These are phyloP conservation scores for Spongilla lacustris DNA, from an alignment of 37 sponge, comb jelly and placozoan species.

Conservation along the genomic window DNA sequence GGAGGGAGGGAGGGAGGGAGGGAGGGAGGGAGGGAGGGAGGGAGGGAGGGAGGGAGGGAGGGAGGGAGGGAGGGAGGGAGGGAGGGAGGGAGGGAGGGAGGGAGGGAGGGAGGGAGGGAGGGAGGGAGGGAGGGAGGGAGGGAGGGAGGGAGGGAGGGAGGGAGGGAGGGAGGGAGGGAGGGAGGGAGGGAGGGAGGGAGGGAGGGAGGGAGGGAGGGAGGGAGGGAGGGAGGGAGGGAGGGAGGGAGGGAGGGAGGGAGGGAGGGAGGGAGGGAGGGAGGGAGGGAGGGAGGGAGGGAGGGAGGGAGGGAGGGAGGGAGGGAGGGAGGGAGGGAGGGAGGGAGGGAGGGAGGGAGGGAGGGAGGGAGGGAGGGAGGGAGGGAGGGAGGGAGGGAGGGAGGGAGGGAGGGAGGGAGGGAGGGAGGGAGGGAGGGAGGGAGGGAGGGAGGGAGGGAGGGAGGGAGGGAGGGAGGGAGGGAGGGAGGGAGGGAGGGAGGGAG, in stretches of 20 bases:
- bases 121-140: background rate
- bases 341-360: background rate
- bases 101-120: background rate
- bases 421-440: background rate
- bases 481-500: background rate
- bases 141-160: background rate
- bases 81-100: background rate
- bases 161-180: background rate
- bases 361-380: background rate
- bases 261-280: background rate
- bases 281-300: background rate
- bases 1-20: background rate
- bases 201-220: background rate
- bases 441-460: background rate
- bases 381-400: background rate
- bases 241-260: background rate
- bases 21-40: background rate
- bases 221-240: background rate
- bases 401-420: background rate
- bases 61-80: slow-evolving; percentile 19
- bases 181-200: background rate
- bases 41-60: background rate
- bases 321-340: background rate
- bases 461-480: background rate
- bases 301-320: slow-evolving; percentile 17